These are phyloP conservation scores for Torymus tubicola DNA, from an alignment of 2,888 invertebrate species.

Conservation along the genomic window DNA sequence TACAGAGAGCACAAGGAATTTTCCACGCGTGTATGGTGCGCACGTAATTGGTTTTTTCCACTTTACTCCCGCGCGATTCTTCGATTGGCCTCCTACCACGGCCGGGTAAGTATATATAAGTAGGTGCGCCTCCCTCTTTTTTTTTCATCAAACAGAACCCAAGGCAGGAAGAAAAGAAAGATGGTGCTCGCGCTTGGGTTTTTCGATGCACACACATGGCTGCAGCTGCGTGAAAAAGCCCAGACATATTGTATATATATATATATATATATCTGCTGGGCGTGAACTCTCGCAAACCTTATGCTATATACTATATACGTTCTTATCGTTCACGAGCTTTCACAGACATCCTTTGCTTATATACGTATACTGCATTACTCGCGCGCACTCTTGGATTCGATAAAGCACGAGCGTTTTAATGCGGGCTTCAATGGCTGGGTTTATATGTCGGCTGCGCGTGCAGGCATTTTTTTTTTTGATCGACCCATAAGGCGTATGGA, in stretches of 20 bases:
- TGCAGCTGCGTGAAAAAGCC: conserved; percentile 35
- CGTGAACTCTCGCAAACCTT: conserved; percentile 36
- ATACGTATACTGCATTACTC: too few relatives aligned
- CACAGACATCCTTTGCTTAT: conserved; percentile 26
- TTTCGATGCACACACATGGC: conserved; percentile 33
- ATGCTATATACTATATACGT: background rate
- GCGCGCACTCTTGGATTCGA: too few relatives aligned
- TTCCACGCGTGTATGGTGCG: background rate
- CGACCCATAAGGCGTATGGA: conserved; percentile 24
- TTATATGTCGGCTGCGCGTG: conserved; percentile 19
- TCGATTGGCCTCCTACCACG: conserved; percentile 5
- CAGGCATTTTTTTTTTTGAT: conserved; percentile 39
- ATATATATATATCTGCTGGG: conserved; percentile 22
- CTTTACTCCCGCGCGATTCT: background rate
- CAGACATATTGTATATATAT: conserved; percentile 11
- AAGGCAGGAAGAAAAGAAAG: conserved; percentile 1
- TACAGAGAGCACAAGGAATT: conserved; percentile 4
- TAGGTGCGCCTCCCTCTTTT: conserved; percentile 11
- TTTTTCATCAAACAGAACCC: conserved; percentile 22
- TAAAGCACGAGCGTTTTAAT: background rate
- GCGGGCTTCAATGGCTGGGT: conserved; percentile 12
- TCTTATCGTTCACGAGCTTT: conserved; percentile 9
- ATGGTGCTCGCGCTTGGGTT: background rate
- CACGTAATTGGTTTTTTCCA: conserved; percentile 21
- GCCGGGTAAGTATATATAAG: background rate